These are phyloP conservation scores for Tiliacea aurago DNA, from an alignment of 2,888 invertebrate genomes.

Conservation along the genomic window DNA sequence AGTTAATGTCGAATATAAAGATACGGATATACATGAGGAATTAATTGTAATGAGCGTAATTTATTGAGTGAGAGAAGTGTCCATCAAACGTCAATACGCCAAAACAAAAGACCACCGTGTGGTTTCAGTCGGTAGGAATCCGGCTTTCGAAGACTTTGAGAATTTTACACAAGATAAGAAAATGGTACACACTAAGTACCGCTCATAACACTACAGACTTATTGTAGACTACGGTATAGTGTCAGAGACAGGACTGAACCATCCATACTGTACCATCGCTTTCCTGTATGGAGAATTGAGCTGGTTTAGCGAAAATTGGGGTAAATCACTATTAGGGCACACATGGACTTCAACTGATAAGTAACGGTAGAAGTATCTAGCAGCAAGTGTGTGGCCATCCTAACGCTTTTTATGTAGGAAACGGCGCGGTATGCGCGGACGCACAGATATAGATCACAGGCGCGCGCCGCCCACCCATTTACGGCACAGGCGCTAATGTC, in stretches of 20 bases:
- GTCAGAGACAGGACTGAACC: background rate
- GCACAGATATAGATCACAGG: slow-evolving; percentile 79
- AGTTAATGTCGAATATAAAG: slow-evolving; percentile 19
- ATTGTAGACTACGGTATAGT: background rate
- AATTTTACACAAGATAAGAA: background rate
- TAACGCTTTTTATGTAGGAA: slow-evolving; percentile 69
- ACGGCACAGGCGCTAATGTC: slow-evolving; percentile 71
- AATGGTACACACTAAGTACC: background rate
- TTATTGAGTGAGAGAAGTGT: background rate
- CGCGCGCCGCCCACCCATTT: slow-evolving; percentile 76
- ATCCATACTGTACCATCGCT: background rate
- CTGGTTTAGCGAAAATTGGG: background rate
- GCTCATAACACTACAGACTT: background rate
- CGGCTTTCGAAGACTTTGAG: background rate
- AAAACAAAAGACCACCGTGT: background rate
- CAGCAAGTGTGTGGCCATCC: slow-evolving; percentile 42
- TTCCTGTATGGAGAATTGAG: background rate
- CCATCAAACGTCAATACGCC: background rate
- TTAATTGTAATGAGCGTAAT: slow-evolving; percentile 16
- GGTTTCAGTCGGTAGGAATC: background rate
- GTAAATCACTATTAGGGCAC: background rate
- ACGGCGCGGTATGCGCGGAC: slow-evolving; percentile 69
- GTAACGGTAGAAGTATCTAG: background rate
- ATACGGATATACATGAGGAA: background rate
- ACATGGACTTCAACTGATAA: background rate